These are phyloP conservation scores for Rotaria magnacalcarata DNA, from an alignment of 2,888 invertebrate species.

Conservation along the genomic window DNA sequence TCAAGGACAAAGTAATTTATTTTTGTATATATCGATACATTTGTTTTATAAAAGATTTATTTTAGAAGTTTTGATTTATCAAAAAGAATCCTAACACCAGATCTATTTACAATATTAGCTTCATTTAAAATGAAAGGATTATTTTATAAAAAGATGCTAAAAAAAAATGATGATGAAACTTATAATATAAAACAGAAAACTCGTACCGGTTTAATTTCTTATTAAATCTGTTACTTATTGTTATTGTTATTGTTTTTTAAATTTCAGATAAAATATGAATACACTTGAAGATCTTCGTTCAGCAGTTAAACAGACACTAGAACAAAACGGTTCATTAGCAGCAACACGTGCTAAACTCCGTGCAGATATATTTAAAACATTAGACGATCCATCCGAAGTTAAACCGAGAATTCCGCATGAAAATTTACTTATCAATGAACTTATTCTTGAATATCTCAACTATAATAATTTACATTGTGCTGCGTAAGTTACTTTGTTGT, in stretches of 20 bases:
- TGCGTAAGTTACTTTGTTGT: neutral
- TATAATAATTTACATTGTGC: constrained; percentile 31
- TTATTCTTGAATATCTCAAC: constrained; percentile 9
- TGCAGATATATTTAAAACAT: neutral
- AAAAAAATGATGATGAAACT: neutral
- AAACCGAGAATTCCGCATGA: constrained; percentile 35
- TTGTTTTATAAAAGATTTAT: neutral
- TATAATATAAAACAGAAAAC: neutral
- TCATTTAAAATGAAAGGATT: neutral
- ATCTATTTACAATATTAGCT: neutral
- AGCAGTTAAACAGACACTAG: neutral
- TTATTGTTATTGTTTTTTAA: neutral
- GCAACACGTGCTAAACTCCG: constrained; percentile 23
- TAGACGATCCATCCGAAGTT: constrained; percentile 6
- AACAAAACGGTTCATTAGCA: neutral
- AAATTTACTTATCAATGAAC: constrained; percentile 5
- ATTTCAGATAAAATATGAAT: neutral
- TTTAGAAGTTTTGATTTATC: neutral
- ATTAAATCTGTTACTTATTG: neutral
- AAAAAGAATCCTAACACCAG: neutral
- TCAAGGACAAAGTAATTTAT: neutral
- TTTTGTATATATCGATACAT: neutral
- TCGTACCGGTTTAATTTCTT: neutral
- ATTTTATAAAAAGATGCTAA: neutral
- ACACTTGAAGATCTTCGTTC: constrained; percentile 21